These are phyloP conservation scores for Hofmannophila pseudospretella DNA, from an alignment of 2,888 invertebrate genomes.

Conservation along the genomic window DNA sequence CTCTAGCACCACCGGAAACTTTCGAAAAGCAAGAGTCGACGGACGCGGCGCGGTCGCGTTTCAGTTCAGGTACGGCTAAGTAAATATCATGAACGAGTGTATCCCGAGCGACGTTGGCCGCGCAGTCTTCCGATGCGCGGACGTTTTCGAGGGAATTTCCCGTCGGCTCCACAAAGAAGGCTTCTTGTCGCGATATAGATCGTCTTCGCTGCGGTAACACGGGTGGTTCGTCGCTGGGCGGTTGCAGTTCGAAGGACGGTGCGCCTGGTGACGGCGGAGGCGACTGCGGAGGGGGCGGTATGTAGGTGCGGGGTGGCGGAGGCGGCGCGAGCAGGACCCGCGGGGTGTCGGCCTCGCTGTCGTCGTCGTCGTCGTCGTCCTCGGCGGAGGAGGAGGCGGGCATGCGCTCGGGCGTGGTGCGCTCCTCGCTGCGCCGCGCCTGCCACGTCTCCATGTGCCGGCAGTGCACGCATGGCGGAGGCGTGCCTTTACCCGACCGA, in stretches of 20 bases:
- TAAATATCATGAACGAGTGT: conserved; percentile 83
- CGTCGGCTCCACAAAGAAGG: conserved; percentile 86
- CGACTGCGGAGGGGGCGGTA: conserved; percentile 55
- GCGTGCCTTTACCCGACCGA: conserved; percentile 81
- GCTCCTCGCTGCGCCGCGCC: conserved; percentile 68
- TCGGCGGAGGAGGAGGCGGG: conserved; percentile 63
- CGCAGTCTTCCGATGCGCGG: conserved; percentile 70
- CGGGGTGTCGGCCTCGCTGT: conserved; percentile 70
- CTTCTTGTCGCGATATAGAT: conserved; percentile 89
- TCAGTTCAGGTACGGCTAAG: conserved; percentile 88
- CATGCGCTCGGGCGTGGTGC: conserved; percentile 54
- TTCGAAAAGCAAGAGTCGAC: conserved; percentile 92
- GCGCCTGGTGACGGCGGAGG: conserved; percentile 76
- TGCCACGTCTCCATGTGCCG: conserved; percentile 86
- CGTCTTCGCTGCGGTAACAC: conserved; percentile 78
- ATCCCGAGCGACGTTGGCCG: conserved; percentile 47
- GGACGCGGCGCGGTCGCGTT: conserved; percentile 90
- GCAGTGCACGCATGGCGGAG: conserved; percentile 87
- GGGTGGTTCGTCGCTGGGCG: conserved; percentile 65
- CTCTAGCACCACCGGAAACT: conserved; percentile 83
- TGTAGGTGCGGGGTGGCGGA: conserved; percentile 54
- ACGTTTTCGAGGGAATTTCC: conserved; percentile 85
- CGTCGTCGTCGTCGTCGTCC: conserved; percentile 70
- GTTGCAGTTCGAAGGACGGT: conserved; percentile 77
- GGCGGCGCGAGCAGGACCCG: conserved; percentile 80